phyloP scores from a whole-genome alignment of 2,797 vertebrate species.

The Myotis planiceps region DNA sequence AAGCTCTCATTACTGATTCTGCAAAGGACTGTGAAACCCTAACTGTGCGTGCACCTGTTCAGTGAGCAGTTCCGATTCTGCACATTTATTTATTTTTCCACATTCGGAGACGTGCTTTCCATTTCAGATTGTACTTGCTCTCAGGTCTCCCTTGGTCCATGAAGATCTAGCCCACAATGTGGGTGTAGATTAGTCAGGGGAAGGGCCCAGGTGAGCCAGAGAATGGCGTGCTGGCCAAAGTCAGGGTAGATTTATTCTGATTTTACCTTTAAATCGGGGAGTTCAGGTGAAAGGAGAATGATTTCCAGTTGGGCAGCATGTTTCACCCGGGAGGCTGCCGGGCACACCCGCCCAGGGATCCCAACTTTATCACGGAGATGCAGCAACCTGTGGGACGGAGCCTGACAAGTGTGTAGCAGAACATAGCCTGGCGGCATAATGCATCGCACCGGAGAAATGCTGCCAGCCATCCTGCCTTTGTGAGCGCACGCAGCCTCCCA shows the following conservation, averaged over 20 bases:
- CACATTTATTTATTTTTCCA: not conserved
- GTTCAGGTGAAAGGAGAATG: not conserved
- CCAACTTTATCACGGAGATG: not conserved
- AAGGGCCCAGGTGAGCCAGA: not conserved
- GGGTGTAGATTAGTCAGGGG: not conserved
- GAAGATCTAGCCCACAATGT: not conserved
- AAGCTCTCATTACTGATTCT: not conserved
- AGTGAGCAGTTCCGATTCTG: not conserved
- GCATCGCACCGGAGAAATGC: not conserved
- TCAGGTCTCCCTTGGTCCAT: not conserved
- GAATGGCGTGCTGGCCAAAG: not conserved
- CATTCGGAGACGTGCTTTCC: not conserved
- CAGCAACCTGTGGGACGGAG: not conserved
- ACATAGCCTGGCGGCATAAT: not conserved
- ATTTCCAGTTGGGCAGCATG: not conserved
- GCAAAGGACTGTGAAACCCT: conserved; percentile 30
- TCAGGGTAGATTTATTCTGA: not conserved
- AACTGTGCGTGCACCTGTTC: conserved; percentile 34
- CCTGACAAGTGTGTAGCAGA: not conserved
- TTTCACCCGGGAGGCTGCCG: not conserved
- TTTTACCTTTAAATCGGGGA: not conserved
- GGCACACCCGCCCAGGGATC: not conserved
- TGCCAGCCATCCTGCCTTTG: not conserved
- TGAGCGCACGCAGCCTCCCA: not conserved
- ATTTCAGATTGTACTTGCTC: not conserved